These are phyloP conservation scores for Drosophila prostipennis DNA, from an alignment of 2,888 invertebrate species.

Conservation along the genomic window DNA sequence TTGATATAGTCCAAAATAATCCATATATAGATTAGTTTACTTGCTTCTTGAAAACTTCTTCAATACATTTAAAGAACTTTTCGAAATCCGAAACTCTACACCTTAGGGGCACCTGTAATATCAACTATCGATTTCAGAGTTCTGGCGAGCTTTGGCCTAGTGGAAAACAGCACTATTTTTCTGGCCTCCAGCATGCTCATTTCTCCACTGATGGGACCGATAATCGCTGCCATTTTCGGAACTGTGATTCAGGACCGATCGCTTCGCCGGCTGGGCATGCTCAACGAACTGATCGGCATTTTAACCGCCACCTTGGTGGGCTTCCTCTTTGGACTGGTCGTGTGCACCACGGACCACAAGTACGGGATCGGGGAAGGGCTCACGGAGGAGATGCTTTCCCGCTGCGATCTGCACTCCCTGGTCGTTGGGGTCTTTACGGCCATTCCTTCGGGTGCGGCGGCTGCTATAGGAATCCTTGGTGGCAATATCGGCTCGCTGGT, in stretches of 20 bases:
- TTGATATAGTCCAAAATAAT: no score
- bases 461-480: conserved; percentile 91
- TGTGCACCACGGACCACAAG: conserved; percentile 86
- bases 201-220: conserved; percentile 92
- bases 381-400: conserved; percentile 87
- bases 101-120: neutral
- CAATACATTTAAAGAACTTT: neutral
- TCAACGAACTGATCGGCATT: conserved; percentile 89
- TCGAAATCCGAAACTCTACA: neutral
- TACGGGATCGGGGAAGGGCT: conserved; percentile 87
- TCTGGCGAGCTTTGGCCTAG: conserved; percentile 89
- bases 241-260: conserved; percentile 88
- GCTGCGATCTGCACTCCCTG: conserved; percentile 88
- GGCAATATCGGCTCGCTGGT: conserved; percentile 91
- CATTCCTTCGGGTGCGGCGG: conserved; percentile 91
- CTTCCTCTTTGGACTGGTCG: conserved; percentile 88
- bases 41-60: no score
- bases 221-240: conserved; percentile 91
- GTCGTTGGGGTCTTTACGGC: conserved; percentile 91
- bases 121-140: conserved; percentile 84
- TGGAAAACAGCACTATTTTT: conserved; percentile 90
- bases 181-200: conserved; percentile 92
- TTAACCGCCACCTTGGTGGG: conserved; percentile 88
- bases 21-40: no score
- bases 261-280: conserved; percentile 87